phyloP scores from a whole-genome alignment of 2,888 invertebrate genomes.

The Uloborus plumipes region DNA sequence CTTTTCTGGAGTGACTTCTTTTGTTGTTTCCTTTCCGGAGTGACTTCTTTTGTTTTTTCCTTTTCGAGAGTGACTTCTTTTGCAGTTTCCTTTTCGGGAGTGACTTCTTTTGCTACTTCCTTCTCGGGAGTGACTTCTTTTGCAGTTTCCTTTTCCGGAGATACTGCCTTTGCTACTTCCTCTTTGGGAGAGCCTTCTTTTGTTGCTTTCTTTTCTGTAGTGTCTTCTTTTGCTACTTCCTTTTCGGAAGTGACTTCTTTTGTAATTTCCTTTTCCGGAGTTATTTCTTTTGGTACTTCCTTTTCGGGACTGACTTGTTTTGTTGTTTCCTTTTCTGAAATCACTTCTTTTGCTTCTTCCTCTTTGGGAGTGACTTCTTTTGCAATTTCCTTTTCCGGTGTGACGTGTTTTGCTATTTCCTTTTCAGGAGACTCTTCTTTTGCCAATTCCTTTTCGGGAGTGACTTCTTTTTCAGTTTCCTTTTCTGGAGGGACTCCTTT shows the following conservation, averaged over 20 bases:
- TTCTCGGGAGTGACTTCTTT: background rate
- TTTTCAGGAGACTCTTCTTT: background rate
- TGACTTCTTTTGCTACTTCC: background rate
- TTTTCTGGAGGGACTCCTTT: no score
- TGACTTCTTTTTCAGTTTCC: no score
- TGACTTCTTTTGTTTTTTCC: no score
- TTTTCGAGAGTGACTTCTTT: no score
- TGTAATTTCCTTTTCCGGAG: background rate
- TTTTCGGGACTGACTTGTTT: background rate
- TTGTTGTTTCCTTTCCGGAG: no score
- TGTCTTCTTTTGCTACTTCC: constrained; percentile 1
- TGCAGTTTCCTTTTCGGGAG: no score
- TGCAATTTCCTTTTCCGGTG: constrained; percentile 1
- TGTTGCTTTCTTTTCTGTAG: no score
- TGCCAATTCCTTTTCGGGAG: background rate
- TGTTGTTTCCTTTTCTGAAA: background rate
- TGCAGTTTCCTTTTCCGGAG: background rate
- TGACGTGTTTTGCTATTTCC: background rate
- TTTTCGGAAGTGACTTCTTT: background rate
- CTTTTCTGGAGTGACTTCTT: constrained; percentile 2
- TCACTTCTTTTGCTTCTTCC: background rate
- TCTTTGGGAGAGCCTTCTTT: background rate
- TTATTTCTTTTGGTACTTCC: background rate
- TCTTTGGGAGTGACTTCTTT: background rate
- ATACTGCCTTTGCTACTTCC: background rate